Base-by-base conservation (phyloP, 2,888 invertebrate genomes). In the Eupithecia vulgata region DNA sequence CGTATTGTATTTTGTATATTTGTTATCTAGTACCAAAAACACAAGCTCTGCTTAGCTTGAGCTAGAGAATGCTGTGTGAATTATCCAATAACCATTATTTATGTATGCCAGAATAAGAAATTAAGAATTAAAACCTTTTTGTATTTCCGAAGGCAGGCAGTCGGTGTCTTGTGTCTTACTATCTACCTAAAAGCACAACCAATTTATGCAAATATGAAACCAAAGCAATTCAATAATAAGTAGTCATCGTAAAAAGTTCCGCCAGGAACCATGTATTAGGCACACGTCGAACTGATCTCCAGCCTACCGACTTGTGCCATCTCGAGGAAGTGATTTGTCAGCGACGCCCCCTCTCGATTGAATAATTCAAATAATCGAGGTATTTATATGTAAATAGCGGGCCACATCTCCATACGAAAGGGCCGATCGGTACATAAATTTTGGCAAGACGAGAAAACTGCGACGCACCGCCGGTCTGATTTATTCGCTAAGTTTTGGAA, bases 301-400 rank as follows among this genome's bases (percentile, higher is more conserved):
- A 89, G 90, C 90, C 90, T 88, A 89, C 89, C 88, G 90, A 91
- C 91, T 90, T 89, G 90, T 89, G 90, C 90, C 90, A 91, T 93
- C 92, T 90, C 89, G 75, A 94, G 94, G 94, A 94, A 94, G 93
- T 91, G 93, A 94, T 94, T 94, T 94, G 94, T 94, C 94, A 94
- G 93, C 87, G 91, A 89, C 94, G 92, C 94, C 94, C 94, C 93
- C 93, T 93, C 94, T 94, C 94, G 93, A 94, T 94, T 94, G 94
- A 94, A 94, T 94, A 94, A 94, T 94, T 94, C 94, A 94, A 94
- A 94, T 94, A 94, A 94, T 94, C 93, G 94, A 92, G 93, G 94
- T 94, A 94, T 94, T 94, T 94, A 94, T 94, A 94, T 94, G 94
- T 94, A 94, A 94, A 94, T 94, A 91, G 93, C 91, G 89, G 91